These are phyloP conservation scores for Thecophora atra DNA, from an alignment of 2,888 invertebrate species.

Conservation along the genomic window DNA sequence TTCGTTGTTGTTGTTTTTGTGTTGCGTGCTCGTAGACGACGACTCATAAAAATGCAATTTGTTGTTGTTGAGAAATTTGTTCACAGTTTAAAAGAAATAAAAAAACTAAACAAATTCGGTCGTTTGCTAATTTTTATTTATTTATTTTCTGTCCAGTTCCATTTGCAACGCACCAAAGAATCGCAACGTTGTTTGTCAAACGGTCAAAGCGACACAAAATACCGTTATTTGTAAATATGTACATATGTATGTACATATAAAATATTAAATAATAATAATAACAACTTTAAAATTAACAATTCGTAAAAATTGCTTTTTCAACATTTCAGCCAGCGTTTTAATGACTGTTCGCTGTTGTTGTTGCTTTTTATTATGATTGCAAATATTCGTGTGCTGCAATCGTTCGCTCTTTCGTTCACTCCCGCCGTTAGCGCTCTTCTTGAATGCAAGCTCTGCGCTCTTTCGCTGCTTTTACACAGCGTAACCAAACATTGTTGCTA, in stretches of 20 bases:
- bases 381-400: conserved; percentile 6
- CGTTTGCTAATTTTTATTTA: too few relatives aligned
- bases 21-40: not conserved
- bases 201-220: conserved; percentile 24
- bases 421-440: not conserved
- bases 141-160: too few relatives aligned
- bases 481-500: not conserved
- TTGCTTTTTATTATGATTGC: not conserved
- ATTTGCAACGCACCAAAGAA: too few relatives aligned
- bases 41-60: conserved; percentile 15
- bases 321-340: conserved; percentile 23
- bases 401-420: not conserved
- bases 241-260: conserved; percentile 11
- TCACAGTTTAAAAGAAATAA: conserved; percentile 1
- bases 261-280: not conserved
- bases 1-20: not conserved
- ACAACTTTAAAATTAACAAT: conserved; percentile 2
- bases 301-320: too few relatives aligned
- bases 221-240: conserved; percentile 29
- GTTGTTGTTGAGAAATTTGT: conserved; percentile 7
- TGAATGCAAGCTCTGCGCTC: not conserved
- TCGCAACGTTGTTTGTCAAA: conserved; percentile 17
- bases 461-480: not conserved
- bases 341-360: not conserved
- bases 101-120: not conserved